These are phyloP conservation scores for Elegia similella DNA, from an alignment of 2,888 invertebrate species.

Conservation along the genomic window DNA sequence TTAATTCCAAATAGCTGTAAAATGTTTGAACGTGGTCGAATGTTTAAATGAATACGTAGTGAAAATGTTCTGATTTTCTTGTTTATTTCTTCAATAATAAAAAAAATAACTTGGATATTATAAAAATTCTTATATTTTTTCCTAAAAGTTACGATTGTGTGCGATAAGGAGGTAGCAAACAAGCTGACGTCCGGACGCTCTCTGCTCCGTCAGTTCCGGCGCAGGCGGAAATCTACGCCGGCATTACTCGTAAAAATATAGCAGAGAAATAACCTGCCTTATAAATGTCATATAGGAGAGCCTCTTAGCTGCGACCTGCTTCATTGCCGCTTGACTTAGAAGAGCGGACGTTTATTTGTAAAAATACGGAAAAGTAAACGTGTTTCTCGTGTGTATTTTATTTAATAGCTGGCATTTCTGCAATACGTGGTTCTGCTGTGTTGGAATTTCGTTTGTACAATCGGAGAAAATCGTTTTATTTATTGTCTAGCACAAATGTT, in stretches of 20 bases:
- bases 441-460: no score
- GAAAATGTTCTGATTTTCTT: no score
- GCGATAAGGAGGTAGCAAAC: conserved; percentile 56
- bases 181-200: conserved; percentile 62
- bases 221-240: conserved; percentile 47
- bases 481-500: no score
- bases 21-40: no score
- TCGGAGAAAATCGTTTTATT: no score
- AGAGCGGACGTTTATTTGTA: not conserved
- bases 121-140: no score
- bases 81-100: no score
- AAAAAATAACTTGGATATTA: no score
- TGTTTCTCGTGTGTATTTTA: not conserved
- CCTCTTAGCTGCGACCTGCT: conserved; percentile 38
- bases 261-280: conserved; percentile 40
- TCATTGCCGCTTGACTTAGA: conserved; percentile 25
- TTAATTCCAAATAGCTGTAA: no score
- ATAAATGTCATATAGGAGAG: conserved; percentile 35
- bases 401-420: no score
- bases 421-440: no score
- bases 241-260: conserved; percentile 51
- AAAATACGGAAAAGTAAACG: not conserved
- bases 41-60: no score
- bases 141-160: not conserved
- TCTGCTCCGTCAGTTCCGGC: conserved; percentile 53